Percentiles rank a stretch among this genome's conserved stretches.
Conservation (phyloP, 2,797 vertebrate genomes). For the Dicrostonyx torquatus region DNA sequence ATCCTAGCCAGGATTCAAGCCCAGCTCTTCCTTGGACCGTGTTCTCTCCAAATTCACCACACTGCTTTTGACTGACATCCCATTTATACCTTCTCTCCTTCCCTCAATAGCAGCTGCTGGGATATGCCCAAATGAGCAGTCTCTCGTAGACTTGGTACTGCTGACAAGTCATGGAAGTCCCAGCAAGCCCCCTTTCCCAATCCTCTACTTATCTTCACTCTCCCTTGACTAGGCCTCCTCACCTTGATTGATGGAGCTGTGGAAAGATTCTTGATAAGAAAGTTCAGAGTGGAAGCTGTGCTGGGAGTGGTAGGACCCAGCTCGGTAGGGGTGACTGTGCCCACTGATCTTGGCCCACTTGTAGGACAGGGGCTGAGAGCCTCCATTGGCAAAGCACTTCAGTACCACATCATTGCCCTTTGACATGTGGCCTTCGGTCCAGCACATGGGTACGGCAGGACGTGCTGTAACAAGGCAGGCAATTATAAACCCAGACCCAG, state of each 20-base stretch:
- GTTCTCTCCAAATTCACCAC: neutral
- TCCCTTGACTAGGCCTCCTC: neutral
- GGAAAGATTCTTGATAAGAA: constrained; percentile 77
- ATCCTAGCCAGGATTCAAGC: neutral
- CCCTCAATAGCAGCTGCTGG: neutral
- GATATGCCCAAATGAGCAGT: neutral
- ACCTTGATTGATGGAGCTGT: constrained; percentile 69
- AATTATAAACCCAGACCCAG: neutral
- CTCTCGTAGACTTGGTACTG: neutral
- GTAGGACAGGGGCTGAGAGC: constrained; percentile 92
- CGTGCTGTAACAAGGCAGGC: constrained; percentile 83
- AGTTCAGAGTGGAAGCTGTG: constrained; percentile 74
- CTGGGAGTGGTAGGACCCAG: constrained; percentile 69
- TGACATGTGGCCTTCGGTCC: constrained; percentile 89
- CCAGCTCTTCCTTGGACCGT: neutral
- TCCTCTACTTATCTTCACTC: neutral
- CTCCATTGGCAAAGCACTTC: constrained; percentile 92
- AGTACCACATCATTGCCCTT: constrained; percentile 91
- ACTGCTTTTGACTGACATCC: neutral
- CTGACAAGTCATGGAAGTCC: neutral
- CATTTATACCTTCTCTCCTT: neutral
- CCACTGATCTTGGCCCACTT: constrained; percentile 90
- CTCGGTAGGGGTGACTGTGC: constrained; percentile 61
- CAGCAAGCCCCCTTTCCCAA: neutral
- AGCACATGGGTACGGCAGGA: constrained; percentile 91